These are phyloP conservation scores for Rattus rattus DNA, from an alignment of 2,113 vertebrate species.

Conservation along the genomic window DNA sequence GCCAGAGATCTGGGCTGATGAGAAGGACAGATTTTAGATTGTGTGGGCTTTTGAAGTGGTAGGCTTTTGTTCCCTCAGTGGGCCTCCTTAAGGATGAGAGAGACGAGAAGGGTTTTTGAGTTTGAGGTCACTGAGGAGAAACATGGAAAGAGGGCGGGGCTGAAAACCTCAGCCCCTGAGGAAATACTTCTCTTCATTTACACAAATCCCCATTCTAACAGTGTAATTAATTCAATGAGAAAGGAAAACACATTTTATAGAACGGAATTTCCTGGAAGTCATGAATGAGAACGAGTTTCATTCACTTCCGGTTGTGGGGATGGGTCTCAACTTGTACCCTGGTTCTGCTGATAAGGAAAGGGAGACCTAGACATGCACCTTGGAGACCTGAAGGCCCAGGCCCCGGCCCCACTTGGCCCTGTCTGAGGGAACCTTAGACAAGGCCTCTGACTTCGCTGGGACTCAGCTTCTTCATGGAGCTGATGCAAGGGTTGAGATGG, in stretches of 20 bases:
- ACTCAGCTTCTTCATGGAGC: neutral
- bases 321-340: neutral
- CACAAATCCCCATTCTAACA: neutral
- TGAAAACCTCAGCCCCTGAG: neutral
- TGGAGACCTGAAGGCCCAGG: neutral
- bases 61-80: neutral
- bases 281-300: neutral
- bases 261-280: neutral
- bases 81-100: neutral
- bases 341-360: neutral
- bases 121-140: neutral
- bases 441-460: neutral
- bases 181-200: neutral
- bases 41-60: neutral
- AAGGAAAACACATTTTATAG: neutral
- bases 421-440: neutral
- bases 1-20: neutral
- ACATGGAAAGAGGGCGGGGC: neutral
- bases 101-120: neutral
- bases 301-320: neutral
- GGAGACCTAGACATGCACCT: neutral
- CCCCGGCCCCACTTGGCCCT: rapidly evolving
- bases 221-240: neutral
- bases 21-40: neutral
- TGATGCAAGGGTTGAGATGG: neutral